phyloP scores from a whole-genome alignment of 37 sponge, comb jelly and placozoan species.

The Eunapius fragilis region DNA sequence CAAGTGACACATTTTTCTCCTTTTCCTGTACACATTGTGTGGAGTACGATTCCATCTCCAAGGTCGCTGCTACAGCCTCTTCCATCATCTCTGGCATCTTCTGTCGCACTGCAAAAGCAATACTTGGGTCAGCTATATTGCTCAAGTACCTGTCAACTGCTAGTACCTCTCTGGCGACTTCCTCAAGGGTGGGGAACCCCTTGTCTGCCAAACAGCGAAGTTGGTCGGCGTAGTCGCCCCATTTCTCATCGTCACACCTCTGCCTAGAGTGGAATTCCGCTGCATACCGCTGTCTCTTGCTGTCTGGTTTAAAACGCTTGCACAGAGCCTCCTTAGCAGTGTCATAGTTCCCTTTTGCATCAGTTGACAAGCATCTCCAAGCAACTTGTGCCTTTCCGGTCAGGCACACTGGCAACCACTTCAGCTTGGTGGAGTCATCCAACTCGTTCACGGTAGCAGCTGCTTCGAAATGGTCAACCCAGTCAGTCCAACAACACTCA shows the following conservation, averaged over 20 bases:
- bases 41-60: constrained; percentile 60
- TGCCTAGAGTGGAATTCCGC: constrained; percentile 6
- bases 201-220: constrained; percentile 13
- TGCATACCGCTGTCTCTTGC: not conserved
- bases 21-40: not conserved
- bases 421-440: constrained; percentile 15
- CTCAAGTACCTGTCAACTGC: constrained; percentile 21
- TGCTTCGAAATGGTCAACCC: constrained; percentile 12
- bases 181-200: constrained; percentile 10
- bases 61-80: constrained; percentile 51
- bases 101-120: constrained; percentile 49
- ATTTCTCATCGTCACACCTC: not conserved
- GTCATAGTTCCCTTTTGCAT: not conserved
- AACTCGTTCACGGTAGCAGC: constrained; percentile 13
- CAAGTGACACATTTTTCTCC: not conserved
- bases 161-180: constrained; percentile 25
- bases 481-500: constrained; percentile 17
- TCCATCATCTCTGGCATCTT: constrained; percentile 38
- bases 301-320: constrained; percentile 1
- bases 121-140: constrained; percentile 11
- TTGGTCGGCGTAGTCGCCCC: constrained; percentile 7
- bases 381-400: constrained; percentile 12
- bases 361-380: not conserved
- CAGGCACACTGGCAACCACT: constrained; percentile 18
- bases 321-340: not conserved